phyloP scores from a whole-genome alignment of 2,113 vertebrate species.

The Chloroceryle aenea region DNA sequence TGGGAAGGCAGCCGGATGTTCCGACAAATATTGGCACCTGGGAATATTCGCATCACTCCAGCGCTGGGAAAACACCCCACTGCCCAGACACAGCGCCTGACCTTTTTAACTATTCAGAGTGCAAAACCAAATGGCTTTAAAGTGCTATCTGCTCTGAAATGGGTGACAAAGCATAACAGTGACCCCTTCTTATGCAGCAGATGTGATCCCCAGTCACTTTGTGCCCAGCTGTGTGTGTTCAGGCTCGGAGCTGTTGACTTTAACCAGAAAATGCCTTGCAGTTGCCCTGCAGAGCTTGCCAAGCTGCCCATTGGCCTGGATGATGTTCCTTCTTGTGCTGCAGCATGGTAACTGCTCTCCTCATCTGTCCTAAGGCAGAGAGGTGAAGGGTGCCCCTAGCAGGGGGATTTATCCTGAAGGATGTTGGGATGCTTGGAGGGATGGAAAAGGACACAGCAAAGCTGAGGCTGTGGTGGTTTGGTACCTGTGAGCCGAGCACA shows the following conservation, averaged over 20 bases:
- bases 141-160: conserved; percentile 40
- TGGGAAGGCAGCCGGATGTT: conserved; percentile 34
- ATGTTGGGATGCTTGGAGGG: background rate
- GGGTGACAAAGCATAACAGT: conserved; percentile 65
- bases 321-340: background rate
- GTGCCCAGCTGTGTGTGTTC: conserved; percentile 64
- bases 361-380: background rate
- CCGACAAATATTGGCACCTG: conserved; percentile 35
- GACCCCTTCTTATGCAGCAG: conserved; percentile 53
- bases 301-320: background rate
- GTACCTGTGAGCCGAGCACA: background rate
- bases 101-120: conserved; percentile 60
- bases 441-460: background rate
- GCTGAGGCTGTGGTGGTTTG: background rate
- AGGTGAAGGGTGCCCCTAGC: background rate
- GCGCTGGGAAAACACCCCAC: conserved; percentile 1
- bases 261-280: background rate
- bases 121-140: conserved; percentile 56
- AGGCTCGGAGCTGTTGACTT: conserved; percentile 52
- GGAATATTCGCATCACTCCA: conserved; percentile 43
- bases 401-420: background rate
- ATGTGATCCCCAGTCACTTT: conserved; percentile 42
- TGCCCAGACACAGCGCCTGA: conserved; percentile 38
- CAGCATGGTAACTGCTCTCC: background rate
- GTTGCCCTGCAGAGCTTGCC: background rate